Percentiles rank a stretch among this genome's conserved stretches.
These are phyloP conservation scores for Boulengeromyrus knoepffleri DNA, from an alignment of 2,113 vertebrate species.

Conservation along the genomic window DNA sequence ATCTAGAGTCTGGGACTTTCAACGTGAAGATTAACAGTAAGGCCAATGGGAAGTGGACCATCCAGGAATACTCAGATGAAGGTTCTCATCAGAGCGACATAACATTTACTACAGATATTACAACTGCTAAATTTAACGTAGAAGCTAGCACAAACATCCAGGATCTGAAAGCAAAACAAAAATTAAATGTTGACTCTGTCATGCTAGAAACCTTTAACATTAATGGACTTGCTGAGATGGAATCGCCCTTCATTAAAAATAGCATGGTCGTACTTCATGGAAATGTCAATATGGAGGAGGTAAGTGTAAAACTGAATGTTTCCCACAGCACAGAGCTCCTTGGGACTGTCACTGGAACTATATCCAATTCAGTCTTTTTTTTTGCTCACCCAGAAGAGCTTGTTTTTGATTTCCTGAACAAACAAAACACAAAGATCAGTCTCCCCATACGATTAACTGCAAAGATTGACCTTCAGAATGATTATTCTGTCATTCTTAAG, in stretches of 20 bases:
- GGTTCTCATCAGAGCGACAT: conserved; percentile 64
- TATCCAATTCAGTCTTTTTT: conserved; percentile 66
- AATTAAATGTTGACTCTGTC: conserved; percentile 56
- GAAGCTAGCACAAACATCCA: conserved; percentile 62
- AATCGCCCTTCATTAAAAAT: conserved; percentile 64
- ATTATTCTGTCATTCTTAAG: conserved; percentile 65
- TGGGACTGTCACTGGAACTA: conserved; percentile 63
- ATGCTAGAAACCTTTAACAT: conserved; percentile 56
- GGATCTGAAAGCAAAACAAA: conserved; percentile 66
- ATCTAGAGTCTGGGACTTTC: conserved; percentile 54
- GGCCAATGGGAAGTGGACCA: conserved; percentile 65
- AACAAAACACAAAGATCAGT: conserved; percentile 69
- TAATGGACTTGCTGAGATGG: conserved; percentile 63
- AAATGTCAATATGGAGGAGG: conserved; percentile 50
- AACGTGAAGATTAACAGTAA: conserved; percentile 54
- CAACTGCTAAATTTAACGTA: conserved; percentile 55
- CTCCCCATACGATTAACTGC: conserved; percentile 72
- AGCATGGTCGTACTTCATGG: conserved; percentile 64
- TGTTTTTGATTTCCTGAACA: conserved; percentile 64
- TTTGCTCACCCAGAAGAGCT: conserved; percentile 62
- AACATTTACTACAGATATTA: conserved; percentile 55
- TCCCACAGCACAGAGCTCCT: conserved; percentile 62
- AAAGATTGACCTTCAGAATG: conserved; percentile 79
- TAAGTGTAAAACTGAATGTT: conserved; percentile 66
- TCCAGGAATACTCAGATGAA: conserved; percentile 63